Conservation (phyloP, 1,140 invertebrate genomes). For the Trialeurodes vaporariorum region DNA sequence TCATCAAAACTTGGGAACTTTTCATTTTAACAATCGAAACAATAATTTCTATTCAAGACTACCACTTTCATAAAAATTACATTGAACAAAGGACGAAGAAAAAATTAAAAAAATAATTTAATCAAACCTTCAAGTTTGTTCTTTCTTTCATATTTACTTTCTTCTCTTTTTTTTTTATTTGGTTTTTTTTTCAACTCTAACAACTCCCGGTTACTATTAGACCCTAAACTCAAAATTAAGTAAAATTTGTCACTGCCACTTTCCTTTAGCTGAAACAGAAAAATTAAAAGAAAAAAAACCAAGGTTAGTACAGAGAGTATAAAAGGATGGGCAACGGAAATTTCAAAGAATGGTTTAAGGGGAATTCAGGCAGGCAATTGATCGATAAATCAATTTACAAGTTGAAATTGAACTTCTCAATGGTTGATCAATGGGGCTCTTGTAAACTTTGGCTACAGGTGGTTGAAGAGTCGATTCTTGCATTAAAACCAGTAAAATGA, state of each 20-base stretch:
- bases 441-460: no score
- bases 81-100: background rate
- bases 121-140: background rate
- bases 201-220: background rate
- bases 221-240: background rate
- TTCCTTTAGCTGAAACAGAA: background rate
- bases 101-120: conserved; percentile 1
- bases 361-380: no score
- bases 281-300: no score
- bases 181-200: background rate
- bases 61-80: background rate
- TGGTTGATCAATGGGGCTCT: no score
- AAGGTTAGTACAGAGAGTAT: no score
- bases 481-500: no score
- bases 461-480: no score
- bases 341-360: no score
- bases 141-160: background rate
- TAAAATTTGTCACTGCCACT: background rate
- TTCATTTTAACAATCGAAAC: background rate
- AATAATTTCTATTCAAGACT: background rate
- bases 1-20: background rate
- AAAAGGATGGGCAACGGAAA: no score
- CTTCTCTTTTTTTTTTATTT: background rate
- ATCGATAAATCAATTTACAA: no score
- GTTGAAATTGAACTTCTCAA: no score